Base-by-base conservation (phyloP, 2,888 invertebrate genomes). In the Tachina lurida region DNA sequence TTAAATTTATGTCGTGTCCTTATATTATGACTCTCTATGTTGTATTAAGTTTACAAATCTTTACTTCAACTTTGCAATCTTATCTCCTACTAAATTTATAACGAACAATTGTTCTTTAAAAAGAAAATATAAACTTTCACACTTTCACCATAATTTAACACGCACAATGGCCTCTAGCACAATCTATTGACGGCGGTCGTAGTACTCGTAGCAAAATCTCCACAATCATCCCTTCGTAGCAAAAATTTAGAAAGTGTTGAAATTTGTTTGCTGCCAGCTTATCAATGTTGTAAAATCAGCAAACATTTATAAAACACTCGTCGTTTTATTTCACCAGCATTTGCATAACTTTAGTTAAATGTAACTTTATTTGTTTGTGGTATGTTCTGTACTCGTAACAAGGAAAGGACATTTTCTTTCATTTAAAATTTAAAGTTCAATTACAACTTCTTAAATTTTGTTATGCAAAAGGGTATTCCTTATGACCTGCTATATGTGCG, bases 201-300 rank as follows among this genome's bases (percentile, higher is more conserved):
- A 52, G 22, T 31, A n/a, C n/a, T n/a, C n/a, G n/a, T n/a, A 62
- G 39, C 15, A 39, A 43, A 47, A 54, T 73, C 10, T 43, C 31
- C 54, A 45, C 52, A 71, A 49, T 31, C 54, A 78, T 79, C 86
- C 86, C 68, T 80, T 82, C 75, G 56, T 54, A 31, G 43, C 39
- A 49, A 17, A 76, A 67, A 52, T 41, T 9, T 60, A 67, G 76
- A 79, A 83, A 86, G 86, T 86, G 86, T 86, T 80, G 49, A 86
- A 83, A 82, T 86, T 86, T 86, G 79, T 80, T 83, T 78, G 39
- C 68, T 54, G 62, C 52, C 60, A 58, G 41, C 41, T 86, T 86
- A 86, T 86, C 86, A 86, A 73, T 67, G 79, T 43, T 76, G 56
- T 67, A 68, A 76, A 83, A 86, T 86, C 86, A 86, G 83, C 86